These are phyloP conservation scores for Augiades crinisus DNA, from an alignment of 2,888 invertebrate genomes.

Conservation along the genomic window DNA sequence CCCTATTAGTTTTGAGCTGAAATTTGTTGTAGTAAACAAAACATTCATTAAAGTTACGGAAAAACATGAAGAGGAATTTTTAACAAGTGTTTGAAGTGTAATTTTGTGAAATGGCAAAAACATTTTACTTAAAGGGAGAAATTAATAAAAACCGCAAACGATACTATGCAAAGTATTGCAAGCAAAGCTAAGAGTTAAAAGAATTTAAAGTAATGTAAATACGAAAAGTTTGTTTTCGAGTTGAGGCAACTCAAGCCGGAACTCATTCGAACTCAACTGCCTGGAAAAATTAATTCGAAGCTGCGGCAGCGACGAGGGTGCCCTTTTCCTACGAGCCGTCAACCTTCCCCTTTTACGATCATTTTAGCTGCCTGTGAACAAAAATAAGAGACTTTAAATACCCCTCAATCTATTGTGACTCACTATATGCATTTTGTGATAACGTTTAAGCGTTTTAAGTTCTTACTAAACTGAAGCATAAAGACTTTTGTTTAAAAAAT, in stretches of 20 bases:
- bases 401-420: no score
- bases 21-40: no score
- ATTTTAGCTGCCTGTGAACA: conserved; percentile 26
- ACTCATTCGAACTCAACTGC: conserved; percentile 78
- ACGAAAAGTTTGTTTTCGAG: conserved; percentile 77
- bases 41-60: conserved; percentile 21
- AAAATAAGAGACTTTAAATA: no score
- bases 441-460: no score
- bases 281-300: conserved; percentile 77
- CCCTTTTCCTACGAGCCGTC: conserved; percentile 32
- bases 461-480: no score
- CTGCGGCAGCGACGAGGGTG: conserved; percentile 50
- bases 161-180: conserved; percentile 63
- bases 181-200: conserved; percentile 67
- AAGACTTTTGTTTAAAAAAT: no score
- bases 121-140: conserved; percentile 45
- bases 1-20: no score
- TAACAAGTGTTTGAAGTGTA: conserved; percentile 42
- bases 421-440: no score
- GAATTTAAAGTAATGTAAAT: conserved; percentile 76
- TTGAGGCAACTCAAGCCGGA: conserved; percentile 70
- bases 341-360: conserved; percentile 35
- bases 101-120: conserved; percentile 42
- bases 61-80: conserved; percentile 31
- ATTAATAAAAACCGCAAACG: conserved; percentile 54